phyloP scores from a whole-genome alignment of 2,113 vertebrate species.

The Mormyrus iriodes region DNA sequence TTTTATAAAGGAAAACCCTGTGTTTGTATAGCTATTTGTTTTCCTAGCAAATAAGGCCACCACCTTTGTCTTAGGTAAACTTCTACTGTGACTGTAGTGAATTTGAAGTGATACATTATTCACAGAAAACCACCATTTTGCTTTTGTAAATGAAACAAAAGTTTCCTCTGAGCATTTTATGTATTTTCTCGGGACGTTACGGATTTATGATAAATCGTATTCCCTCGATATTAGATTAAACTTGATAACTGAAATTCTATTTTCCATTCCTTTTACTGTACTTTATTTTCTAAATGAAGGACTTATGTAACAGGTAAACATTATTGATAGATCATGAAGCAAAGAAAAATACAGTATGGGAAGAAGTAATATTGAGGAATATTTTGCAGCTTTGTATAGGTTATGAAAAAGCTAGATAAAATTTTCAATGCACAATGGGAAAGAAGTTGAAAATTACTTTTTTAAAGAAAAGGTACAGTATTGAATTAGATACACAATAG shows the following conservation, averaged over 20 bases:
- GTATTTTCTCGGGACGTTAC: constrained; percentile 72
- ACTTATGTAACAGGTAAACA: constrained; percentile 44
- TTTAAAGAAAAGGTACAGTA: background rate
- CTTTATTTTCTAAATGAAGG: background rate
- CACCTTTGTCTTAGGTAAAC: constrained; percentile 60
- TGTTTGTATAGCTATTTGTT: constrained; percentile 50
- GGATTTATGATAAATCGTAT: constrained; percentile 57
- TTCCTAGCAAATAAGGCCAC: constrained; percentile 62
- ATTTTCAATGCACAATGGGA: background rate
- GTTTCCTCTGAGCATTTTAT: constrained; percentile 72
- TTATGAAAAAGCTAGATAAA: background rate
- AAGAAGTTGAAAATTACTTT: background rate
- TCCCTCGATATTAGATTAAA: constrained; percentile 65
- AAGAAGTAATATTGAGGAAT: background rate
- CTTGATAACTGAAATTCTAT: constrained; percentile 53
- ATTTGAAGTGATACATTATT: constrained; percentile 43
- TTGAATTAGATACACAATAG: background rate
- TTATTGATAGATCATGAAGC: background rate
- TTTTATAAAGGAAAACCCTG: constrained; percentile 46
- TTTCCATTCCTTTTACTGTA: constrained; percentile 30
- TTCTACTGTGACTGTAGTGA: constrained; percentile 57
- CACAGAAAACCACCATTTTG: constrained; percentile 55
- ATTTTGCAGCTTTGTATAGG: background rate
- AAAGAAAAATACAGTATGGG: background rate
- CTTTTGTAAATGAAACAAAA: constrained; percentile 49